Conservation (phyloP, 2,888 invertebrate genomes). For the Diaprepes abbreviatus region DNA sequence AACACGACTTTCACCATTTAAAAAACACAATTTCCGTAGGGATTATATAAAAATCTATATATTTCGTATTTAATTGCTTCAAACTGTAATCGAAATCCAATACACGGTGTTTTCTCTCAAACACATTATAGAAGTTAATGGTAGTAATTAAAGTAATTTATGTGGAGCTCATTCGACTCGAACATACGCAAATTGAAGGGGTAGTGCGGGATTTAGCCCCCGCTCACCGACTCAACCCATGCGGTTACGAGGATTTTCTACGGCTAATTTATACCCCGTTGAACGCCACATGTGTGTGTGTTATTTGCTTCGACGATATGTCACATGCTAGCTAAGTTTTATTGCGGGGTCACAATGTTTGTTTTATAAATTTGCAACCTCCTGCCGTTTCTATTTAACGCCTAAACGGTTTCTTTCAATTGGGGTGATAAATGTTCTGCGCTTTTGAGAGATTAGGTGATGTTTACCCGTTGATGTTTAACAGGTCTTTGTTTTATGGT, state of each 20-base stretch:
- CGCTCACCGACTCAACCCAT: slow-evolving; percentile 57
- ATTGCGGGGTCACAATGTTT: slow-evolving; percentile 56
- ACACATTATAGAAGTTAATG: slow-evolving; percentile 63
- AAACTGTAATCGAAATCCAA: slow-evolving; percentile 4
- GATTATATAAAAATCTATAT: too few relatives aligned
- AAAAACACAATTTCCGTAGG: too few relatives aligned
- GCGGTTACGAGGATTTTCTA: slow-evolving; percentile 64
- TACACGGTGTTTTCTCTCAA: neutral
- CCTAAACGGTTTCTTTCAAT: slow-evolving; percentile 41
- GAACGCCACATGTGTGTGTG: slow-evolving; percentile 58
- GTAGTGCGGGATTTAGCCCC: slow-evolving; percentile 51
- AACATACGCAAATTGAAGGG: slow-evolving; percentile 59
- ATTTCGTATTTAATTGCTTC: too few relatives aligned
- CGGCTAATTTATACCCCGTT: slow-evolving; percentile 62
- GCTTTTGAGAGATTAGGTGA: slow-evolving; percentile 21
- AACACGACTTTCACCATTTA: too few relatives aligned
- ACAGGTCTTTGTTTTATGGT: neutral
- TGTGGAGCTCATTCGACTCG: slow-evolving; percentile 59
- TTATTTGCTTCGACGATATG: slow-evolving; percentile 59
- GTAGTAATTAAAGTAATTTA: slow-evolving; percentile 66
- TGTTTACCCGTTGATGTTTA: neutral
- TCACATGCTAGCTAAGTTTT: slow-evolving; percentile 58
- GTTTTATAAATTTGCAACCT: slow-evolving; percentile 58
- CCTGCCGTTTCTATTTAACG: slow-evolving; percentile 33
- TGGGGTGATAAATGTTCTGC: slow-evolving; percentile 19